Base-by-base conservation (phyloP, 2,888 invertebrate species). In the Cyclophora albipunctata region DNA sequence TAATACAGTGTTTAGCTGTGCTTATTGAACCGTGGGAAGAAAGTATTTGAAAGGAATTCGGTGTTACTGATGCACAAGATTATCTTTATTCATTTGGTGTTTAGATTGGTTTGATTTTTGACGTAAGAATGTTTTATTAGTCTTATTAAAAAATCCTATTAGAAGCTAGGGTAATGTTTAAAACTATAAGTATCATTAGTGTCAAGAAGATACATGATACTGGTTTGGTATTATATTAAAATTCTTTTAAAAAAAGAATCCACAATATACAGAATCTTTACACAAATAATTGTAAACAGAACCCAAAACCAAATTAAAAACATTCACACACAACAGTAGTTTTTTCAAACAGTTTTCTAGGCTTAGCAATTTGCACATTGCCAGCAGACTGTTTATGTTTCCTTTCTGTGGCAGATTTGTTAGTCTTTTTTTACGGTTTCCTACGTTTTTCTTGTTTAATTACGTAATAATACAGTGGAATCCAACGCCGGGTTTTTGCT, bases 371-470 rank as follows among this genome's bases (percentile, higher is more conserved):
- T 75, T 76, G 70, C 76, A 78, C 75, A 74, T 79, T 70, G 79
- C 79, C 75, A 77, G 78, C 70, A 72, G 67, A 69, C 69, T 72
- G 71, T 75, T 74, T 73, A 69, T 71, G 74, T 79, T 84, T 84
- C 83, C 81, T 80, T 81, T 76, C 62, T 68, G 63, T 55, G 73
- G 70, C 68, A 75, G 82, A 84, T 84, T 85, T 84, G 82, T 80
- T 76, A 64, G 69, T 5, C 65, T 64, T 75, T 75, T 68, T 73
- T 69, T 63, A 63, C 66, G 64, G 66, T 68, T 60, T 69, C 71
- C 66, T 56, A 59, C 65, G 61, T 71, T 71, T 67, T 71, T 74
- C 67, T 66, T 69, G 63, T 73, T 74, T 78, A 78, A 80, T 80
- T 78, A 73, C 75, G 68, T 76, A 72, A 75, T 78, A 76, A 75